These are phyloP conservation scores for Thymelicus sylvestris DNA, from an alignment of 2,888 invertebrate genomes.

Conservation along the genomic window DNA sequence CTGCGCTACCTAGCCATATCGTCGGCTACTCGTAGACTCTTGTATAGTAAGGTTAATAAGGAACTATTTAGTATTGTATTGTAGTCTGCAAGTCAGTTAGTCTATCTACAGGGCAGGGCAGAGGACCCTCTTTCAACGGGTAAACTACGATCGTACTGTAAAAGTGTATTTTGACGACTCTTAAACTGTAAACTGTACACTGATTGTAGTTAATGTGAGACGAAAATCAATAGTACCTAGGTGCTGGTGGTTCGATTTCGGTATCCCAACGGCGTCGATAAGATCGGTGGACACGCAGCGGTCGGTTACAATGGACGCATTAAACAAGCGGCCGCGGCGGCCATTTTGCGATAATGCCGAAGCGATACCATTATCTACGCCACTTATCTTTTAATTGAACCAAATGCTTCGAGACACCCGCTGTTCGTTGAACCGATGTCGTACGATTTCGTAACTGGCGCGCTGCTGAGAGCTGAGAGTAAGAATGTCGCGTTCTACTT, in stretches of 20 bases:
- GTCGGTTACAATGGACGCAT: constrained; percentile 26
- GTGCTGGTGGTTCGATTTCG: constrained; percentile 11
- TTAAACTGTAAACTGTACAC: too few relatives aligned
- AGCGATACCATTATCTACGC: constrained; percentile 40
- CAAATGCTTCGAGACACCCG: constrained; percentile 29
- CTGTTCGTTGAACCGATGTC: constrained; percentile 15
- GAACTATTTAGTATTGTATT: too few relatives aligned
- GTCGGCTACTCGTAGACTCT: too few relatives aligned
- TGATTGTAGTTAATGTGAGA: neutral
- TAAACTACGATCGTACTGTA: too few relatives aligned
- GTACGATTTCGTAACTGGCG: neutral
- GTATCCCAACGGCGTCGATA: constrained; percentile 21
- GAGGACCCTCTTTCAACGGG: too few relatives aligned
- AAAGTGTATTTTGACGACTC: too few relatives aligned
- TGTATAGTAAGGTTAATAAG: too few relatives aligned
- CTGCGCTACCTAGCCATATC: too few relatives aligned
- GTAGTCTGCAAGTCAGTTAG: too few relatives aligned
- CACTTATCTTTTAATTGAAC: constrained; percentile 62
- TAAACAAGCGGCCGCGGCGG: constrained; percentile 27
- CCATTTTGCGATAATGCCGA: constrained; percentile 33
- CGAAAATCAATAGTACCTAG: constrained; percentile 25
- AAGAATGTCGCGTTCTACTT: neutral
- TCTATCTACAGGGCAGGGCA: too few relatives aligned
- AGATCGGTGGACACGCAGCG: constrained; percentile 24
- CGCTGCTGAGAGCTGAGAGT: neutral